Evolutionary conservation across 2,888 invertebrate genomes (phyloP).

Genomic region (Pemphredon lugubris): DNA sequence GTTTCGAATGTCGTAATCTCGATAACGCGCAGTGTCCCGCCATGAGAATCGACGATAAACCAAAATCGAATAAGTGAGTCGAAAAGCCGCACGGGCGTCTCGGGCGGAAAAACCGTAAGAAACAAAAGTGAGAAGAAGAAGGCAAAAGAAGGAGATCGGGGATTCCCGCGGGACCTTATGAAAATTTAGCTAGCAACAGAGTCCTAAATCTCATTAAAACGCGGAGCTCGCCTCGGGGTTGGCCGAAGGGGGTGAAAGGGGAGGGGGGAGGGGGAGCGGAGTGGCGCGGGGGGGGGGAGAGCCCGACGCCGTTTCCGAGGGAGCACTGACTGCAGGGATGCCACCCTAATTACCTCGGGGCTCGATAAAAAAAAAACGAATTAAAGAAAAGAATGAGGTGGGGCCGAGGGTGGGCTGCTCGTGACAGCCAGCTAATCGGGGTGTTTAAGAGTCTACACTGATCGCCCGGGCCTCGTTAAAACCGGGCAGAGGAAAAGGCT

Average conservation of each 20-base stretch:
- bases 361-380: constrained; percentile 78
- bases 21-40: too few relatives aligned
- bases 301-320: constrained; percentile 57
- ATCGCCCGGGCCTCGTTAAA: constrained; percentile 80
- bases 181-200: constrained; percentile 75
- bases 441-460: constrained; percentile 81
- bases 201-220: constrained; percentile 79
- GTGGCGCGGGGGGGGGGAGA: too few relatives aligned
- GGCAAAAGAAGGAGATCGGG: constrained; percentile 25
- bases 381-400: constrained; percentile 80
- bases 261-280: not conserved
- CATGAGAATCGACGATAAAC: too few relatives aligned
- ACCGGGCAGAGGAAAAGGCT: constrained; percentile 73
- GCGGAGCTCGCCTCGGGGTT: constrained; percentile 63
- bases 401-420: constrained; percentile 79
- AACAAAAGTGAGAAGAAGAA: constrained; percentile 13
- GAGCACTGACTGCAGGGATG: constrained; percentile 78
- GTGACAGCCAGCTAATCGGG: constrained; percentile 81
- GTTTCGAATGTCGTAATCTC: too few relatives aligned
- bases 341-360: constrained; percentile 80
- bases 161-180: constrained; percentile 68
- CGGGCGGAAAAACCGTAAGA: not conserved
- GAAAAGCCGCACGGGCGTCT: too few relatives aligned
- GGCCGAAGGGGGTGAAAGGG: constrained; percentile 25
- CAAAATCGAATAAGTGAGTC: too few relatives aligned